Base-by-base conservation (phyloP, 2,888 invertebrate species). In the Microchrysa polita region DNA sequence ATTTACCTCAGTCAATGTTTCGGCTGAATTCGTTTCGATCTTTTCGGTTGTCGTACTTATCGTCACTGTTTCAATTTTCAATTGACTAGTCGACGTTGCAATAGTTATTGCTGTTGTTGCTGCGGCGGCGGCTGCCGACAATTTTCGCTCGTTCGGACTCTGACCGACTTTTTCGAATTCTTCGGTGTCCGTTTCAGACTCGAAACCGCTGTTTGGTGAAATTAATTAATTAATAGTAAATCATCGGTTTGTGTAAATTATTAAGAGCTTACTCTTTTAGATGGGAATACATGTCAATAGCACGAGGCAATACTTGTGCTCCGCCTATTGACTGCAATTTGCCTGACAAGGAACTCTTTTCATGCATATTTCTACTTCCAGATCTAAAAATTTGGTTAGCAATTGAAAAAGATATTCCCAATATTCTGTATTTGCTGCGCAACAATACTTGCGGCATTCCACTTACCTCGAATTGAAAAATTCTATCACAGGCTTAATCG, bases 101-200 rank as follows among this genome's bases (percentile, higher is more conserved):
- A 74, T 73, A 44, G 77, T 77, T n/a, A 48, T n/a, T 18, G 75
- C 72, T 60, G 77, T 74, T 42, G 73, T 84, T 5, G 88, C 88
- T n/a, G n/a, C n/a, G 34, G 88, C 84, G 9, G 86, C 88, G 60
- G 88, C 88, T 80, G 85, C 83, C 1, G 55, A 65, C 77, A 87
- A 87, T 61, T 76, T 65, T 77, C 83, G 83, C 60, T 86, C 87
- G 75, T 86, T 82, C 7, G 87, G 87, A 80, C 88, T 88, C 82
- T 90, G 91, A 16, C 90, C 88, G 9, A 94, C 89, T 81, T 91
- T 92, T 84, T 94, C 94, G 84, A 93, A 94, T 80, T 93, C 94
- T 79, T 93, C 93, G 0, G 91, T 91, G 80, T 94, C 93, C 0
- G 92, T 91, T 85, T 93, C 93, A 0, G 93, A 93, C 81, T 93